Evolutionary conservation across 1,140 invertebrate genomes (phyloP).

Genomic region (Sarcophaga bullata): DNA sequence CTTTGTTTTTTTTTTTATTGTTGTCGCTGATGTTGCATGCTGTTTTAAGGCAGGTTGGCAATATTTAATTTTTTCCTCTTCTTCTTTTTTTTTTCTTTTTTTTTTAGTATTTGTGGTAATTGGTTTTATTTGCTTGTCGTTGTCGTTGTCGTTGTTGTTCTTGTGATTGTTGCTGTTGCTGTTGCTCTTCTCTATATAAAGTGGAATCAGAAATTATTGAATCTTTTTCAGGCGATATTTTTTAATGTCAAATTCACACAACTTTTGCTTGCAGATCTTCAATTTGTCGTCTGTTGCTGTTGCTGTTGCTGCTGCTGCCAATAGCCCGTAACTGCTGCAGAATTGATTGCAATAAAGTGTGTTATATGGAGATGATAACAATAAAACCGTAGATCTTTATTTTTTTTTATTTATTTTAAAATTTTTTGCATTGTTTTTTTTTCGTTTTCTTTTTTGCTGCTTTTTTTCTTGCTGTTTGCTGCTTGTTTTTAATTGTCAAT

Average conservation of each 20-base stretch:
- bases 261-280: conserved; percentile 24
- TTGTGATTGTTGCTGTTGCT: neutral
- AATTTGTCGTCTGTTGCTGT: conserved; percentile 21
- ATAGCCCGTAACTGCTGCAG: neutral
- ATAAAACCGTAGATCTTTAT: too few relatives aligned
- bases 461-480: neutral
- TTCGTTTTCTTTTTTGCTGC: neutral
- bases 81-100: neutral
- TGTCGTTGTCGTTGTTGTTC: neutral
- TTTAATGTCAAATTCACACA: conserved; percentile 50
- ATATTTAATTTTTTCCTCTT: neutral
- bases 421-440: too few relatives aligned
- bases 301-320: neutral
- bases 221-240: conserved; percentile 48
- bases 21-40: neutral
- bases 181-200: neutral
- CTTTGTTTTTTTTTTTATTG: neutral
- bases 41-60: neutral
- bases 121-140: neutral
- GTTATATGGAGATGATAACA: neutral
- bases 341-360: neutral
- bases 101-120: conserved; percentile 7
- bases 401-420: too few relatives aligned
- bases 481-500: conserved; percentile 5
- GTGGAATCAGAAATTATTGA: neutral